Evolutionary conservation across 2,888 invertebrate genomes (phyloP), one percentile per base, ranked within the genome.

Genomic region (Malachius bipustulatus): DNA sequence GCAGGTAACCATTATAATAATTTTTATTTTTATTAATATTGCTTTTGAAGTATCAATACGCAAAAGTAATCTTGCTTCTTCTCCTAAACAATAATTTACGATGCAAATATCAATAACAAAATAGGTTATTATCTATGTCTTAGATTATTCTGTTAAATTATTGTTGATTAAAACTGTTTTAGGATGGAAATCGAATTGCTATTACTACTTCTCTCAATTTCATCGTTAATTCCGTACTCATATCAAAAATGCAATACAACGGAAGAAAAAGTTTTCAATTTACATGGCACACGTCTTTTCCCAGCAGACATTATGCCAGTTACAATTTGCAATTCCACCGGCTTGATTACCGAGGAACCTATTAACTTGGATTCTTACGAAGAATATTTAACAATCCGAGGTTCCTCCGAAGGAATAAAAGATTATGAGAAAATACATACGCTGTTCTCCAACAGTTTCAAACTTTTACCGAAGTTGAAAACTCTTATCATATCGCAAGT

Each of bases 211-310:
- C n/a, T n/a, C n/a, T n/a, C n/a, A n/a, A n/a, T n/a, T n/a, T n/a
- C n/a, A n/a, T n/a, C n/a, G n/a, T n/a, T n/a, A n/a, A n/a, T n/a
- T n/a, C n/a, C 24, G n/a, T 6, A 19, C 6, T 19, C 24, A 19
- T 19, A 19, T 19, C 24, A 19, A 19, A 6, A 19, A 19, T 19
- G 24, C 24, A 19, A 19, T n/a, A 19, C n/a, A 6, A 19, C 24
- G 6, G 24, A 6, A 8, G 24, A 19, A 6, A 19, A 19, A n/a
- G 24, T 19, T 8, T 19, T 19, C 24, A 19, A 8, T n/a, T n/a
- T 19, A 8, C 24, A 19, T n/a, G 24, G 6, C n/a, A n/a, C 6
- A 6, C n/a, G n/a, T 19, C 6, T 19, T 6, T 8, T 6, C 6
- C 24, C 24, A 19, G 24, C 24, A 8, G n/a, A 19, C 6, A n/a